Conservation (phyloP, 2,888 invertebrate species). For the Cerceris ruficornis region DNA sequence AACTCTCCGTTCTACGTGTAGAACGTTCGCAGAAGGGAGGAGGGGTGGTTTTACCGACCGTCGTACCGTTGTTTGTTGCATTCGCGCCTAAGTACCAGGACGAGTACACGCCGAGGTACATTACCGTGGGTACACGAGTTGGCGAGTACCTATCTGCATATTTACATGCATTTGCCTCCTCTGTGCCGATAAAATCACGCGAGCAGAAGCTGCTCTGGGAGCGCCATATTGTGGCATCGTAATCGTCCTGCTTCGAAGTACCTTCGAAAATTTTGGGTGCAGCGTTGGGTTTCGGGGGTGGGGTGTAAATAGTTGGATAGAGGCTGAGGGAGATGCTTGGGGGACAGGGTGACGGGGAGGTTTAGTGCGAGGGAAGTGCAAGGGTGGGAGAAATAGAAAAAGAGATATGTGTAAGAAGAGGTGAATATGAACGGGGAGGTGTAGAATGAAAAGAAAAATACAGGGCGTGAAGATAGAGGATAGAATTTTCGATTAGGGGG, state of each 20-base stretch:
- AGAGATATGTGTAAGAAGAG: too few species aligned
- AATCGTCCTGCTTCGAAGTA: constrained; percentile 42
- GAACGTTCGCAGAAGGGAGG: not conserved
- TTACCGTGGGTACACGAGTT: constrained; percentile 46
- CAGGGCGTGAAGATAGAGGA: too few species aligned
- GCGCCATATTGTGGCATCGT: constrained; percentile 36
- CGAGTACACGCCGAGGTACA: constrained; percentile 9
- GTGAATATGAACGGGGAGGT: too few species aligned
- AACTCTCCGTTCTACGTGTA: not conserved
- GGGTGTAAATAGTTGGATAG: too few species aligned
- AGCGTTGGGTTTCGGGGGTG: not conserved
- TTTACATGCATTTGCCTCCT: constrained; percentile 44
- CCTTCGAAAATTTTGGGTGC: constrained; percentile 25
- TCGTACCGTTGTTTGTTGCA: constrained; percentile 13
- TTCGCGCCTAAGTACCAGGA: constrained; percentile 6
- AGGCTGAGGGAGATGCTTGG: too few species aligned
- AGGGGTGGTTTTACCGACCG: not conserved
- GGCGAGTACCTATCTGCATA: constrained; percentile 48
- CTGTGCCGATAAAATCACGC: constrained; percentile 50
- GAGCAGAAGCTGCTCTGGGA: constrained; percentile 37
- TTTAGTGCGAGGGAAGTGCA: too few species aligned
- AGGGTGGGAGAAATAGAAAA: too few species aligned
- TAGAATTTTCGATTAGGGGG: too few species aligned
- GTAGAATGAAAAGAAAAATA: too few species aligned
- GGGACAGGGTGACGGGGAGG: too few species aligned